Evolutionary conservation across 1,140 invertebrate genomes (phyloP), one percentile per base, ranked within the genome.

Genomic region (Matsumurasca onukii): DNA sequence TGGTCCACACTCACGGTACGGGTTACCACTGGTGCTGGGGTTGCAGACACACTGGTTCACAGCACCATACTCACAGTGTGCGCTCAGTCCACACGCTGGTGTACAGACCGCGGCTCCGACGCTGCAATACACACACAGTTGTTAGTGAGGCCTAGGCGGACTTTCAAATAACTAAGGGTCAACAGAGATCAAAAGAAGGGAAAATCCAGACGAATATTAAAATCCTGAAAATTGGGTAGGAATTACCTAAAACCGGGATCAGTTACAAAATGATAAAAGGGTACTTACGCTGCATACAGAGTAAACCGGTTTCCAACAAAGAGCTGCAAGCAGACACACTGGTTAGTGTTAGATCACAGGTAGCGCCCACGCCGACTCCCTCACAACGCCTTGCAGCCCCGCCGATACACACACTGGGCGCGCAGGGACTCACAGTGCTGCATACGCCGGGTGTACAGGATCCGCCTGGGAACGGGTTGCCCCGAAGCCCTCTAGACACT

Each of bases 391-490:
- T 86, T 76, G 93, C 92, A 76, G 93, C 95, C 49, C 91, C 83
- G 22, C 89, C 86, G 68, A 95, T 88, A 77, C 94, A 97, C 0
- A 92, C 85, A 75, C 90, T 88, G 31, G 88, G 84, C 29, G 86
- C 84, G 75, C 94, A 97, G 1, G 92, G 90, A 27, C 88, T 82
- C 0, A 86, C 82, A 0, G 86, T 80, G 0, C 90, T 92, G 77
- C 94, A 97, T 39, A 92, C 81, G 78, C 94, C 92, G 34, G 89
- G 87, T 31, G 81, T 81, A 78, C 94, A 97, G 39, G 83, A 82
- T 31, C 93, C 94, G 30, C 94, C 94, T 5, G 93, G 91, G 82
- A 95, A 96, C 22, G 94, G 92, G 81, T 96, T 95, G 1, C 94
- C 94, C 48, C 88, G 86, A 76, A 89, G 91, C 93, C 92, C 77